phyloP scores from a whole-genome alignment of 2,797 vertebrate species.

The Poecile montanus region DNA sequence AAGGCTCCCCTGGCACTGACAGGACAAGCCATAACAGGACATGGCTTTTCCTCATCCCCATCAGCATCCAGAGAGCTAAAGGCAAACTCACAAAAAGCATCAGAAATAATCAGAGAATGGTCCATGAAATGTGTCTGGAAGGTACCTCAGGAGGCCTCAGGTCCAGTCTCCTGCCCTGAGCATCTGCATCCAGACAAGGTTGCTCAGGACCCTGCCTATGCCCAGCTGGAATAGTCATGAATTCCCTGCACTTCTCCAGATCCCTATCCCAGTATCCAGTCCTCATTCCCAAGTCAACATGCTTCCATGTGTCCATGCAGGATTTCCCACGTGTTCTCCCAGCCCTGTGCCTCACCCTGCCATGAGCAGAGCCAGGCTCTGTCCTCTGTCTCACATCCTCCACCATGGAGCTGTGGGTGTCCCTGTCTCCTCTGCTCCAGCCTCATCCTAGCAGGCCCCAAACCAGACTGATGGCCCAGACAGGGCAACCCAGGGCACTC shows the following conservation, averaged over 20 bases:
- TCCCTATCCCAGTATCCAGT: not conserved
- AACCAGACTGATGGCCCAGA: too few species aligned
- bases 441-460: not conserved
- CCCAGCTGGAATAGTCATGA: not conserved
- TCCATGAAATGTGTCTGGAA: not conserved
- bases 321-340: not conserved
- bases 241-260: not conserved
- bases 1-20: not conserved
- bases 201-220: not conserved
- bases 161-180: not conserved
- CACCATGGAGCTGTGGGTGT: not conserved
- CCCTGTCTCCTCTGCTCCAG: not conserved
- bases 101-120: not conserved
- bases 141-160: not conserved
- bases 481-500: not conserved
- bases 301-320: rapidly evolving
- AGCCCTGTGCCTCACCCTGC: not conserved
- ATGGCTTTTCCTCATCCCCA: not conserved
- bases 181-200: not conserved
- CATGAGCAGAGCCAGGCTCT: not conserved
- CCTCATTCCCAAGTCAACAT: not conserved
- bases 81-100: not conserved
- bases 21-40: rapidly evolving
- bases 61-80: not conserved
- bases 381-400: not conserved